Evolutionary conservation across 2,888 invertebrate species (phyloP).

Genomic region (Orthosia gracilis): DNA sequence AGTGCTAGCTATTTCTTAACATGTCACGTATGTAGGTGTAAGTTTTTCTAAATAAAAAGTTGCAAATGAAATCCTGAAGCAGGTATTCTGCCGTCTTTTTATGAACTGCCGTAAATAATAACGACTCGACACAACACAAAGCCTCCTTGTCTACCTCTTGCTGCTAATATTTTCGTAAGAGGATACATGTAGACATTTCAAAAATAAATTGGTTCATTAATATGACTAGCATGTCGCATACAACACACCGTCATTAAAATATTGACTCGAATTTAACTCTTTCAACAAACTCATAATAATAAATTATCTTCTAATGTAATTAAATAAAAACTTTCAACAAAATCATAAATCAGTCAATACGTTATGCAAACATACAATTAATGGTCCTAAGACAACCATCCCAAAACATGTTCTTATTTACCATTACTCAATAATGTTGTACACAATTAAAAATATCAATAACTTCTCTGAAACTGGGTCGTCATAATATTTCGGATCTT

Average conservation of each 20-base stretch:
- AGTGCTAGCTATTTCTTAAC: conserved; percentile 1
- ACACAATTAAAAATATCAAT: conserved; percentile 29
- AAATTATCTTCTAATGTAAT: no score
- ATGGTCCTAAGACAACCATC: conserved; percentile 7
- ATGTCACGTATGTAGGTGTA: neutral
- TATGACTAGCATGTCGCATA: neutral
- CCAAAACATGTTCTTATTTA: conserved; percentile 18
- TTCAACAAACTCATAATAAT: conserved; percentile 22
- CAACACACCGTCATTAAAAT: neutral
- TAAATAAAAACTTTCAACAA: conserved; percentile 6
- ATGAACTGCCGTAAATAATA: conserved; percentile 16
- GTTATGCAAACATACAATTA: conserved; percentile 15
- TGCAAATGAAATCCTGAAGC: neutral
- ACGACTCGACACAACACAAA: neutral
- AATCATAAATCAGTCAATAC: conserved; percentile 29
- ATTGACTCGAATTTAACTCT: neutral
- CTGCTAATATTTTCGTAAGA: neutral
- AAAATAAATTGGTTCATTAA: neutral
- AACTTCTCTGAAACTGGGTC: conserved; percentile 44
- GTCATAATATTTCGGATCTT: conserved; percentile 20
- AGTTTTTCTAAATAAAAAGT: neutral
- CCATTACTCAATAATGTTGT: conserved; percentile 22
- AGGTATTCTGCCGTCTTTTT: neutral
- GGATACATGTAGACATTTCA: neutral
- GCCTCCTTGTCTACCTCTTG: neutral